Evolutionary conservation across 2,113 vertebrate genomes (phyloP), one percentile per base, ranked within the genome.

Genomic region (Cyprinodon variegatus): DNA sequence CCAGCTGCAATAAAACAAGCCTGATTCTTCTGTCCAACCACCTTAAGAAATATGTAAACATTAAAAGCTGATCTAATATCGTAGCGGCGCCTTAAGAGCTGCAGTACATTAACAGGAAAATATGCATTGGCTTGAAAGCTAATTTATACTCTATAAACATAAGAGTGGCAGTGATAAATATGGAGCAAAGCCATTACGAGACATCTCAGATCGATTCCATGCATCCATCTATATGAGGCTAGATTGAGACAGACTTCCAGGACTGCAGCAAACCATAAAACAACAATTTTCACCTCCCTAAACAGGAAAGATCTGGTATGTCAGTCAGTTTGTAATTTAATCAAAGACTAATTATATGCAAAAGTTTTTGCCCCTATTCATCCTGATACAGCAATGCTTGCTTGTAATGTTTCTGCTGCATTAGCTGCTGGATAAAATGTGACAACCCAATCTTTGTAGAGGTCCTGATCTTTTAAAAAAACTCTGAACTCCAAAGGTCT

Each of bases 281-380:
- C 66, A 64, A 15, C 36, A 14, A 50, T 57, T 48, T 17, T 53
- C 70, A 1, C 36, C 38, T 50, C 65, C 61, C 61, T 74, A 70
- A 85, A 22, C 38, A 79, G 11, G 77, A 17, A n/a, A 71, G 12
- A 5, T 63, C 74, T 74, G 81, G 86, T 77, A 76, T 81, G 82
- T 67, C 74, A 74, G 85, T 86, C 79, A 86, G 74, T 65, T 81
- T 79, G 66, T 78, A 70, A 86, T 89, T 76, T 84, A 76, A 87
- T 91, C 83, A 82, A 4, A n/a, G 63, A 53, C 78, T 88, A 84
- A 86, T 90, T 90, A 83, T 36, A 84, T 43, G 29, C 60, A 72
- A 79, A 57, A 45, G 78, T 53, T 50, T 3, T 37, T 41, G 22
- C 46, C 74, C 69, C 61, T 22, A 38, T 64, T 41, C 15, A 41